These are phyloP conservation scores for Syrista parreyssii DNA, from an alignment of 2,888 invertebrate genomes.

Conservation along the genomic window DNA sequence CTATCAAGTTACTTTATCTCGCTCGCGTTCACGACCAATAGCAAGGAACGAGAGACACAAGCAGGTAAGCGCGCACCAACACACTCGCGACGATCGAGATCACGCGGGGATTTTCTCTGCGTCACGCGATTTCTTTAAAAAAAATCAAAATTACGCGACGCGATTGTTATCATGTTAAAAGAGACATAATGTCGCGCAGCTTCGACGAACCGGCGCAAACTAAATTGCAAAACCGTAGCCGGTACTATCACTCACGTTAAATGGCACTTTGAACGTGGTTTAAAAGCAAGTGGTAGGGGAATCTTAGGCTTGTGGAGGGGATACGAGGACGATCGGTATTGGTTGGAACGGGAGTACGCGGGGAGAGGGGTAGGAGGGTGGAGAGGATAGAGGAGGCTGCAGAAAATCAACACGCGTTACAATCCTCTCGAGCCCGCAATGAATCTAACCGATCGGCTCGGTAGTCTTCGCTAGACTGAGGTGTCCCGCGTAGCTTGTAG, in stretches of 20 bases:
- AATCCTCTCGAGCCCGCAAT: too few species aligned
- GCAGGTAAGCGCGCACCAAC: not conserved
- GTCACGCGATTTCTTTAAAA: too few species aligned
- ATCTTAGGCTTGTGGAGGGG: not conserved
- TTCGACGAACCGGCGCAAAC: not conserved
- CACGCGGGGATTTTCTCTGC: too few species aligned
- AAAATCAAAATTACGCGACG: not conserved
- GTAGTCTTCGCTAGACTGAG: too few species aligned
- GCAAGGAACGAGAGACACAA: too few species aligned
- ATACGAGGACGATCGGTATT: not conserved
- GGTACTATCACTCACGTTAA: not conserved
- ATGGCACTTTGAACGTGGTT: not conserved
- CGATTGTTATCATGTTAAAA: not conserved
- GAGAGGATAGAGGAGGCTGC: too few species aligned
- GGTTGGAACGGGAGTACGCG: not conserved
- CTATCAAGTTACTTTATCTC: too few species aligned
- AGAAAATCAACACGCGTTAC: not conserved
- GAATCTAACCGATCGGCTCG: too few species aligned
- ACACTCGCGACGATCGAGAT: too few species aligned
- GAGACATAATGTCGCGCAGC: not conserved
- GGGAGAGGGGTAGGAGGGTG: not conserved
- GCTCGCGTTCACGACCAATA: too few species aligned
- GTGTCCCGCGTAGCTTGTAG: too few species aligned
- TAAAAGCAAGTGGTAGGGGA: not conserved
- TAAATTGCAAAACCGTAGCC: not conserved